These are phyloP conservation scores for Ophion ventricosus DNA, from an alignment of 2,888 invertebrate species.

Conservation along the genomic window DNA sequence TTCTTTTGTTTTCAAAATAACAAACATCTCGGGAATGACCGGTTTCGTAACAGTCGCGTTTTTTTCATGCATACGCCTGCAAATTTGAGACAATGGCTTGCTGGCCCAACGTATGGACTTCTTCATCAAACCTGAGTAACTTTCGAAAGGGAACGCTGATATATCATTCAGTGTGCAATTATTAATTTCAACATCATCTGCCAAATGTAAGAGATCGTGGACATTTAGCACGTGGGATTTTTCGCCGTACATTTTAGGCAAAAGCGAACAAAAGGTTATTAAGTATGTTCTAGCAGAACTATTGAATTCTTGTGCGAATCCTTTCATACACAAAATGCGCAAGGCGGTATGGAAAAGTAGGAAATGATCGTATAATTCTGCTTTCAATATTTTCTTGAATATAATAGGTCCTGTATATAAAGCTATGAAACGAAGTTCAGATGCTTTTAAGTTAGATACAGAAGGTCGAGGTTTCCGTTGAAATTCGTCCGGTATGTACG, in stretches of 20 bases:
- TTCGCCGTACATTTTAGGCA: not conserved
- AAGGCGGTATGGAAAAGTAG: constrained; percentile 45
- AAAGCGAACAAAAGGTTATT: not conserved
- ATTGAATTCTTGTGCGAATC: not conserved
- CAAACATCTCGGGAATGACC: no score
- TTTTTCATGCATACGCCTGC: constrained; percentile 38
- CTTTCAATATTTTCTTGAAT: constrained; percentile 49
- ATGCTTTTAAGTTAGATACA: constrained; percentile 60
- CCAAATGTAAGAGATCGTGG: constrained; percentile 1
- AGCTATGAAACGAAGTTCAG: constrained; percentile 62
- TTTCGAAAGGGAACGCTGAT: constrained; percentile 32
- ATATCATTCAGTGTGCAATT: constrained; percentile 10
- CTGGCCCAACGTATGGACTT: constrained; percentile 47
- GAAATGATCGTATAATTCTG: constrained; percentile 56
- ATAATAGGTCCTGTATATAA: constrained; percentile 70
- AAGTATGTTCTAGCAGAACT: no score
- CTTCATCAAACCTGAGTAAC: constrained; percentile 26
- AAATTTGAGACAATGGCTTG: constrained; percentile 53
- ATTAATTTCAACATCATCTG: constrained; percentile 21
- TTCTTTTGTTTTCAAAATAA: no score
- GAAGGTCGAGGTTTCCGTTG: constrained; percentile 58
- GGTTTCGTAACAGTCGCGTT: no score
- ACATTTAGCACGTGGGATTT: not conserved
- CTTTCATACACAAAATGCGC: constrained; percentile 22
- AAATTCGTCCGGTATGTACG: constrained; percentile 58